Base-by-base conservation (phyloP, 2,113 vertebrate genomes). In the Podarcis muralis region DNA sequence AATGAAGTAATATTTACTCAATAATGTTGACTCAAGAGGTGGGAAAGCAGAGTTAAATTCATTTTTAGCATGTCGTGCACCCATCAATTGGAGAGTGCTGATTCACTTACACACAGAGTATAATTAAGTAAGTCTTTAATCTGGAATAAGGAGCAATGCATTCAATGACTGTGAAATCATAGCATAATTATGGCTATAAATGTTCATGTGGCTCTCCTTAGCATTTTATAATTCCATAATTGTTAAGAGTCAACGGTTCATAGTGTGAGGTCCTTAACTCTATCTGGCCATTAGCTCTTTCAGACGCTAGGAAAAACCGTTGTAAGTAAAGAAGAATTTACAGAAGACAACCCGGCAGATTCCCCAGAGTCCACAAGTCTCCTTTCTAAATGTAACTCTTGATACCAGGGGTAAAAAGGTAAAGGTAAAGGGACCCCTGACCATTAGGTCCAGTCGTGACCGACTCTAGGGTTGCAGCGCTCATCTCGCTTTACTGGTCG, bases 51-150 rank as follows among this genome's bases (percentile, higher is more conserved):
- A 91, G 68, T 85, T 30, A 87, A 93, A 87, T 79, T 72, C 0
- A 90, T 94, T 94, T 95, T 91, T 92, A 92, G 77, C 35, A 5
- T 82, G 86, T 87, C 93, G 85, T 57, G 27, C 92, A 83, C 40
- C 18, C 81, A 79, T 88, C 89, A 90, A 85, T 94, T 87, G 91
- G 72, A 91, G 94, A 92, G 78, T 84, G 84, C 87, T 90, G 87
- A 90, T 91, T 95, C 87, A 87, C 88, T 94, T 91, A 88, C 81
- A 91, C 90, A 85, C 90, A 89, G 87, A 88, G 80, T 85, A 86
- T 94, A 94, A 92, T 94, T 94, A 95, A 80, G 62, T 22, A 83
- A 94, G 89, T 9, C 91, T 89, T 94, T 95, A 92, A 92, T 93
- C 85, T 93, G n/a, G 90, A 93, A 90, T 90, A 94, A 92, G 77